A percentile compares a stretch with the other conserved stretches of the same genome.
phyloP scores from a whole-genome alignment of 2,888 invertebrate genomes.

The Malacosoma neustria region DNA sequence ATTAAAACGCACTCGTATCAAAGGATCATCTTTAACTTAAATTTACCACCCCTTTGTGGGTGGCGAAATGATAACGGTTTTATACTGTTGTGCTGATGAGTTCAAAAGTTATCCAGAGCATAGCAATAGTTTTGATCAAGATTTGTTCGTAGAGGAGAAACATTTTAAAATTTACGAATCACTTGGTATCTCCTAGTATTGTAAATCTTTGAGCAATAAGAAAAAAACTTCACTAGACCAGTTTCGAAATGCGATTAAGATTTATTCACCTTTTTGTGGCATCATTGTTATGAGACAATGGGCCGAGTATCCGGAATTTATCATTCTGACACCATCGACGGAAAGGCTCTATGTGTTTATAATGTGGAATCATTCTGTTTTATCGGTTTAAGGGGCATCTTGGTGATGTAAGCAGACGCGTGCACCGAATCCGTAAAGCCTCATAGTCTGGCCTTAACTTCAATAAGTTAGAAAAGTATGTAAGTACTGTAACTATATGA shows the following conservation, averaged over 20 bases:
- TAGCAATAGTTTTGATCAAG: too few species aligned
- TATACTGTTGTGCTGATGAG: too few species aligned
- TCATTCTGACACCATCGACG: slow-evolving; percentile 70
- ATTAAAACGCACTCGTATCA: too few species aligned
- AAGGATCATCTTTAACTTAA: too few species aligned
- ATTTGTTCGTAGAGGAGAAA: too few species aligned
- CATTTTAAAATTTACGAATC: too few species aligned
- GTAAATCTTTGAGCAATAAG: not conserved
- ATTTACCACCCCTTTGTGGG: too few species aligned
- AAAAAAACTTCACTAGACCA: slow-evolving; percentile 1
- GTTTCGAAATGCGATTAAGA: slow-evolving; percentile 47
- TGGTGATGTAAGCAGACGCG: slow-evolving; percentile 43
- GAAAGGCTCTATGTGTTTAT: slow-evolving; percentile 68
- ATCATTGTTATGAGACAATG: slow-evolving; percentile 69
- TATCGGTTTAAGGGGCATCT: slow-evolving; percentile 53
- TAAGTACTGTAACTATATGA: too few species aligned
- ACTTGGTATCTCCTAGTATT: too few species aligned
- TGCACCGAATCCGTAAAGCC: slow-evolving; percentile 19
- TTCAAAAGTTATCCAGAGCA: too few species aligned
- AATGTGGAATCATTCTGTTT: slow-evolving; percentile 62
- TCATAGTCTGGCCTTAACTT: not conserved
- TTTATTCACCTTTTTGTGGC: slow-evolving; percentile 67
- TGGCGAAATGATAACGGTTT: too few species aligned
- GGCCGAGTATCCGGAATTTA: slow-evolving; percentile 62
- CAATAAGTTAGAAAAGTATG: too few species aligned